Base-by-base conservation (phyloP, 2,113 vertebrate genomes). In the Callionymus lyra region DNA sequence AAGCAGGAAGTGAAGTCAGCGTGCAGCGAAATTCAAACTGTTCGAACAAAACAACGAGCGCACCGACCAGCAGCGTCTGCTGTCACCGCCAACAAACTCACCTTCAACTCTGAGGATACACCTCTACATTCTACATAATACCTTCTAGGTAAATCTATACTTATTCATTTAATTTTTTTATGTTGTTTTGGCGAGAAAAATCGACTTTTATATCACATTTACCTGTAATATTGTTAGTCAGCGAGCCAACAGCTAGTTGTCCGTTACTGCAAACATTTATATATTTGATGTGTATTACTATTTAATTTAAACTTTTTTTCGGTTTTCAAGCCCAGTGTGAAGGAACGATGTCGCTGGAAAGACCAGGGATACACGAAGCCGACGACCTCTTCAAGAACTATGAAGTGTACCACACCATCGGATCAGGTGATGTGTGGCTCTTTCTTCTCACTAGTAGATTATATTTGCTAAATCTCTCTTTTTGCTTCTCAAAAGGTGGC, bases 391-490 rank as follows among this genome's bases (percentile, higher is more conserved):
- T 74, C 56, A 81, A 65, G 47, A 62, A 82, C 51, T 87, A 86
- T 62, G 80, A 86, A 13, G 49, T 87, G 33, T 84, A 86, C 21
- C 84, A 86, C 43, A 87, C 84, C 1, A 85, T 87, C 35, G 86
- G 86, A 34, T 84, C 86, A 47, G 86, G 86, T 86, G 70, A 60
- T n/a, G 37, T 41, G 8, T 13, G 16, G 10, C n/a, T 6, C 6
- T 44, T 38, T 38, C 12, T 6, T 14, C 12, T 15, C 14, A 10
- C 4, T 16, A 6, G 2, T 11, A 10, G 18, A 1, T 34, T 1
- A 1, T 17, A 4, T 34, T 10, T 27, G 1, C 12, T 17, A 1
- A 6, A 34, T 6, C 12, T 2, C 50, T 1, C 38, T 6, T 10
- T 0, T 16, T 16, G 54, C n/a, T 58, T 46, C 21, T 52, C 47